Conservation (phyloP, 2,797 vertebrate species). For the Siniperca undulata region DNA sequence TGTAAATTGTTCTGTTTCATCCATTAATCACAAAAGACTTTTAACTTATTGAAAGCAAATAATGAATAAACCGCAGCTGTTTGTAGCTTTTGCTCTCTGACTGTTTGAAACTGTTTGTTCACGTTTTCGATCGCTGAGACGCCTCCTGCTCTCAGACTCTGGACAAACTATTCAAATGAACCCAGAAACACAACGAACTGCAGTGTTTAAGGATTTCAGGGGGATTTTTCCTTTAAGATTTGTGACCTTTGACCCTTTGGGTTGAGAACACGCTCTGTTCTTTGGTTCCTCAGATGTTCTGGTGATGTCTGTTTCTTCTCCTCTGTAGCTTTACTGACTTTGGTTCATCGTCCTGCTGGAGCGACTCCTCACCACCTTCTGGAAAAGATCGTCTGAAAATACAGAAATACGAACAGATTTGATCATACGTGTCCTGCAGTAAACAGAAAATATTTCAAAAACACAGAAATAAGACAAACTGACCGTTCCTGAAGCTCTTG, state of each 20-base stretch:
- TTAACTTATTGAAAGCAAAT: too few relatives aligned
- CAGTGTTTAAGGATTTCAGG: conserved; percentile 6
- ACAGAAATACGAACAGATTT: background rate
- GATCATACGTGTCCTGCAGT: too few relatives aligned
- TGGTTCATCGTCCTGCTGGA: conserved; percentile 80
- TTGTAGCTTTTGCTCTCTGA: too few relatives aligned
- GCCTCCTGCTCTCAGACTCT: too few relatives aligned
- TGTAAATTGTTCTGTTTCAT: too few relatives aligned
- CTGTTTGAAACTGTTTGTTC: too few relatives aligned
- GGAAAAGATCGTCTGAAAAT: conserved; percentile 24
- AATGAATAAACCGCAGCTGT: too few relatives aligned
- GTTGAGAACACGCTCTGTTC: conserved; percentile 20
- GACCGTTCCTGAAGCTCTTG: conserved; percentile 80
- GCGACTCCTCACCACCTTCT: conserved; percentile 79
- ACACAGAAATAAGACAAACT: conserved; percentile 27
- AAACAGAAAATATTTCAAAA: background rate
- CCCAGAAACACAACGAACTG: background rate
- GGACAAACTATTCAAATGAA: background rate
- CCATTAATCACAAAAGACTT: too few relatives aligned
- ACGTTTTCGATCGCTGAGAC: background rate
- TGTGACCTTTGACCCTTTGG: conserved; percentile 50
- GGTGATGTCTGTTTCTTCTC: background rate
- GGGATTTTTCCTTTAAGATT: conserved; percentile 12
- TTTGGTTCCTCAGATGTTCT: conserved; percentile 14
- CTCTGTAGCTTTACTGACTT: conserved; percentile 62